A percentile compares a stretch with the other conserved stretches of the same genome.
These are phyloP conservation scores for Dysmachus trigonus DNA, from an alignment of 2,888 invertebrate genomes.

Conservation along the genomic window DNA sequence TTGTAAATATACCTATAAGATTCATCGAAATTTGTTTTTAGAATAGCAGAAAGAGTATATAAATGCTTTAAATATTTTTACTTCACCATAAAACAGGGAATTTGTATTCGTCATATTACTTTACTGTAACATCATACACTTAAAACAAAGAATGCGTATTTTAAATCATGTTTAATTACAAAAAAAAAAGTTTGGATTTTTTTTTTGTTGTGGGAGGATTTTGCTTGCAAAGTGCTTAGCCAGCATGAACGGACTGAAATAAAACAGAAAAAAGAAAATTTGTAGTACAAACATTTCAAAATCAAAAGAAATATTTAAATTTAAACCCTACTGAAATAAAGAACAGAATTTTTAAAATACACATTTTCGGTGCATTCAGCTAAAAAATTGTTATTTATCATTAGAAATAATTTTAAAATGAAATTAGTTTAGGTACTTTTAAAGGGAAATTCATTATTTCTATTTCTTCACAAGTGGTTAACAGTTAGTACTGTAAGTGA, in stretches of 20 bases:
- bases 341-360: background rate
- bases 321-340: background rate
- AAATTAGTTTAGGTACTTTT: too few relatives aligned
- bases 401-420: background rate
- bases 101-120: background rate
- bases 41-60: background rate
- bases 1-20: background rate
- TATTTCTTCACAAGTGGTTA: background rate
- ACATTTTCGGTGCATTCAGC: background rate
- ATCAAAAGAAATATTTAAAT: background rate
- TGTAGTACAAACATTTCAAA: background rate
- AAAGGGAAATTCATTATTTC: background rate
- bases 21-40: background rate
- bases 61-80: background rate
- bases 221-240: conserved; percentile 55
- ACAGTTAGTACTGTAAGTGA: background rate
- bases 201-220: conserved; percentile 17
- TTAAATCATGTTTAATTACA: background rate
- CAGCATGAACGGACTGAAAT: conserved; percentile 66
- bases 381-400: background rate
- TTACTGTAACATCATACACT: background rate
- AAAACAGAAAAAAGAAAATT: conserved; percentile 56
- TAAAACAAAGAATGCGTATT: background rate
- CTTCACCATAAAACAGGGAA: background rate
- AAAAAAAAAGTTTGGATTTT: background rate